Evolutionary conservation across 1,140 invertebrate genomes (phyloP), one percentile per base, ranked within the genome.

Genomic region (Nymphalis io): DNA sequence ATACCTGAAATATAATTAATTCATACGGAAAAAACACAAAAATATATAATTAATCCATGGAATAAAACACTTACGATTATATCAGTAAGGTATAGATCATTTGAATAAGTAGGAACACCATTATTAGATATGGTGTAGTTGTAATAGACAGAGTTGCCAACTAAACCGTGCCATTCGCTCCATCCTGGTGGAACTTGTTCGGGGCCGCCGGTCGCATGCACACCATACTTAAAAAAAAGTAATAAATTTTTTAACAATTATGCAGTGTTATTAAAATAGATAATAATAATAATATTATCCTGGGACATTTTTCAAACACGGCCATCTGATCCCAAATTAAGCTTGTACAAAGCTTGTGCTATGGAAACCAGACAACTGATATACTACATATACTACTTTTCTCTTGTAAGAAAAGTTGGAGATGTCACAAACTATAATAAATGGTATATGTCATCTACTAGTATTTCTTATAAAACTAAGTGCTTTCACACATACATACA

Each of bases 101-200:
- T 75, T 16, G 94, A 94, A 75, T 94, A 93, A 55, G 93, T 92
- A 38, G 92, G 87, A 0, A 93, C 93, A 8, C 95, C 96, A 90
- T 98, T 97, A 59, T 97, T 93, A 2, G 96, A 97, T n/a, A 98
- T 87, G 0, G 94, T 94, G 81, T 97, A 98, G 89, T 98, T 95
- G 81, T 97, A 98, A 89, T 98, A 98, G 27, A 93, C 94, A 0
- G 97, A 98, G 83, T 98, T 97, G 16, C 96, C 96, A 60, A 96
- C 93, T 16, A 97, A 90, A 0, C 96, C 96, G 74, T 95, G 90
- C 95, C 96, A 98, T 77, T 94, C 93, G 67, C 95, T 93, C 96
- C 97, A 98, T 4, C 97, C 97, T 4, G 92, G 90, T 1, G 97
- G 97, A 18, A 97, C 92, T 74, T 95, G 93, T 27, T 90, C 74